Evolutionary conservation across 2,888 invertebrate species (phyloP), one percentile per base, ranked within the genome.

Genomic region (Drosophila incognita): DNA sequence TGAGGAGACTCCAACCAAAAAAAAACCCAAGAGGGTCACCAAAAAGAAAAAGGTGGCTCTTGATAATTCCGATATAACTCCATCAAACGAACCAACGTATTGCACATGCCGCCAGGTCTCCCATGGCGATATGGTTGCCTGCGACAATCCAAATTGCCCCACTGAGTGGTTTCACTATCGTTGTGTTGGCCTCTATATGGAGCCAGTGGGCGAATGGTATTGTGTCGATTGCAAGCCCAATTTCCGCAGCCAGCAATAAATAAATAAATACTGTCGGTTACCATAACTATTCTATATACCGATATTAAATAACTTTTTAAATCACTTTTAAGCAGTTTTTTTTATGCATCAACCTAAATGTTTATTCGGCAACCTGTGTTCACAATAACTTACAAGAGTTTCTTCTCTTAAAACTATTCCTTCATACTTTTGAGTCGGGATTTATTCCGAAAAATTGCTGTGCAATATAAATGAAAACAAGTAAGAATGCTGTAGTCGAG

Each of bases 31-130:
- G 10, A 4, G 0, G 11, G 33, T 11, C 10, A 10, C 1, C 33
- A 11, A 33, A 10, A 11, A 33, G 33, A 4, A 33, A 33, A 11
- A 11, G 11, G 11, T 1, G 33, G 11, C 33, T 33, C 1, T 4
- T 4, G 4, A 11, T 11, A 10, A 33, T 33, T 4, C 33, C 33
- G 10, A 4, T 1, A 4, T 33, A 33, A 4, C 4, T 11, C 33
- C 33, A 33, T 0, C 99, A 0, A 99, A 99, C 92, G 99, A 99
- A 92, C 99, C 99, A 0, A 99, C 98, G 0, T 99, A 99, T 92
- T 99, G 99, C 93, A 94, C 98, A 46, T 99, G 99, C 91, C 98
- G 99, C 93, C 99, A 99, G 95, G 97, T 97, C 31, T 98, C 98
- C 1, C 98, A 97, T 90, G 98, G 98, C 54, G 97, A 98, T 94